Base-by-base conservation (phyloP, 2,888 invertebrate genomes). In the Actias luna region DNA sequence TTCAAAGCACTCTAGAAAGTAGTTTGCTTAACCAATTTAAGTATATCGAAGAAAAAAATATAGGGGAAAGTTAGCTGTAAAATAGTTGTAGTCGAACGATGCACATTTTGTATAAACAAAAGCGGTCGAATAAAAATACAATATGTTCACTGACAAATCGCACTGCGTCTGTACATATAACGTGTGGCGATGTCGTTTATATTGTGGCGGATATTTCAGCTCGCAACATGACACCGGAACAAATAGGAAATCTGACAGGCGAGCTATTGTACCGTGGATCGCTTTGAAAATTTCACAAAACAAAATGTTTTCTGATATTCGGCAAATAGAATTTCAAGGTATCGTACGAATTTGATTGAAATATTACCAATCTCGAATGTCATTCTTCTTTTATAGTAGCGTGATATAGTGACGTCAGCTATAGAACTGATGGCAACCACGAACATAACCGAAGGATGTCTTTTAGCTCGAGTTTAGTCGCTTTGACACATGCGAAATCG, bases 211-310 rank as follows among this genome's bases (percentile, higher is more conserved):
- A 52, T 52, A 52, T 52, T 27, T 27, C 27, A 52, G 5, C 27
- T 27, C 27, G 52, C 27, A 27, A 16, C 27, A 22, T 52, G 52
- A 25, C 52, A 52, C 52, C 27, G 52, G 52, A 27, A 52, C 27
- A 52, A 52, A 52, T 52, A 27, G 25, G 52, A 27, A 52, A 52
- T 52, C 52, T 25, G 52, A 52, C 25, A 27, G 16, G 27, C 27
- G 52, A 52, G 27, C 27, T 52, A 27, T 52, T 52, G 52, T 52
- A 12, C 18, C 27, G 52, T 27, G 14, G 22, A 27, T 52, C 27
- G 52, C 8, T 46, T 27, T 27, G 52, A 52, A 29, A 52, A 52
- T 27, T 52, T 27, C 27, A 52, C 52, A 27, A 8, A 2, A 22
- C 22, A 46, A 46, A 46, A 46, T 7, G 39, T n/a, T 39, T 39